Base-by-base conservation (phyloP, 2,113 vertebrate species). In the Myotis lucifugus region DNA sequence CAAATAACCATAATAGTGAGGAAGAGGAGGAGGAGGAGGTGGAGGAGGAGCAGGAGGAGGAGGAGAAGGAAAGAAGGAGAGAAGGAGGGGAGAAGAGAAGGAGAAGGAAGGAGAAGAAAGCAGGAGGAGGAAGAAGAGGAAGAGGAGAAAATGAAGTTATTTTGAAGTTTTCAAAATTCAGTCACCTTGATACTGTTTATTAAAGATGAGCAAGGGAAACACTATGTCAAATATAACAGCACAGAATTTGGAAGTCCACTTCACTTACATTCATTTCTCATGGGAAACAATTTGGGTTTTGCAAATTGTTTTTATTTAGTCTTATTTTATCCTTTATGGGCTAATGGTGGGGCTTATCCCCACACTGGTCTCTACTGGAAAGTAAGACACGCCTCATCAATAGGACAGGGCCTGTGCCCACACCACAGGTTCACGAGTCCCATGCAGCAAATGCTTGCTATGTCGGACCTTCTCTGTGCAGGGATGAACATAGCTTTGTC, bases 101-200 rank as follows among this genome's bases (percentile, higher is more conserved):
- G 50, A 50, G 50, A 15, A 17, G 50, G 14, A 50, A 15, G 48
- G 54, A 56, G 42, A 42, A 42, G 42, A 42, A 56, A 56, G 19
- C 7, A 8, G 54, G 19, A 56, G 21, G 54, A 56, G 54, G 21
- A 27, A 27, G 21, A 42, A 61, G 59, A 61, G 23, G 59, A 42
- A 21, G 32, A 37, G 64, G 11, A 40, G 23, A 73, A 73, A 46
- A 73, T 27, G 25, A 42, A 74, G 72, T 48, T 46, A 48, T 27
- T 86, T 94, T 78, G 19, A 59, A 88, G 46, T 18, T 96, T 88
- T 59, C 59, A 88, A 78, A 66, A 61, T 34, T 82, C 34, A 29
- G 56, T 74, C 61, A 72, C 1, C 32, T 83, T 84, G 93, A 81
- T 59, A 66, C 61, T 32, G 11, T 40, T 40, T 73, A 67, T 17